Conservation (phyloP, 2,113 vertebrate species). For the Mirounga angustirostris region DNA sequence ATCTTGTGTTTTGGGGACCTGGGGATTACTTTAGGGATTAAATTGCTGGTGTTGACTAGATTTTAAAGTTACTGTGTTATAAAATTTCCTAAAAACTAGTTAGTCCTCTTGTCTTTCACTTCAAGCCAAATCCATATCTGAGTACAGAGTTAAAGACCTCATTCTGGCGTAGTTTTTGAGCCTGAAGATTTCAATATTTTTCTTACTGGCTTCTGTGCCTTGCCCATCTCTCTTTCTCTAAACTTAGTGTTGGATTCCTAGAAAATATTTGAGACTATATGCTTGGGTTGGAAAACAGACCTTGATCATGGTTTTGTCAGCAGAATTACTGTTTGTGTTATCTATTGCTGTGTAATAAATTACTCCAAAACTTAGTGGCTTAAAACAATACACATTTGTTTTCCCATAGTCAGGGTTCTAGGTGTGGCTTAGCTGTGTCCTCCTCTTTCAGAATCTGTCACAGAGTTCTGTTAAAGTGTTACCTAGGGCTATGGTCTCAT, state of each 20-base stretch:
- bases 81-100: not conserved
- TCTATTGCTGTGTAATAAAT: not conserved
- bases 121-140: not conserved
- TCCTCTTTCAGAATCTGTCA: not conserved
- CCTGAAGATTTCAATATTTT: not conserved
- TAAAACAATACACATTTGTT: not conserved
- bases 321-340: not conserved
- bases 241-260: not conserved
- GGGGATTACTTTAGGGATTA: not conserved
- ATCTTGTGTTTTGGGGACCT: not conserved
- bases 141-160: not conserved
- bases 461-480: not conserved
- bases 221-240: not conserved
- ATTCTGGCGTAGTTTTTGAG: not conserved
- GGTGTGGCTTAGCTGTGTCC: not conserved
- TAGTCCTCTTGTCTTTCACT: not conserved
- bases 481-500: not conserved
- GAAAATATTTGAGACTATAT: not conserved
- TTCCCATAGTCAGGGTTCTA: not conserved
- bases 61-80: not conserved
- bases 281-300: not conserved
- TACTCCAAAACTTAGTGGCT: not conserved
- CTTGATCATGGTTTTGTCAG: not conserved
- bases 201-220: not conserved
- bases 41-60: not conserved